These are phyloP conservation scores for Chinchilla lanigera DNA, from an alignment of 2,113 vertebrate genomes.

Conservation along the genomic window DNA sequence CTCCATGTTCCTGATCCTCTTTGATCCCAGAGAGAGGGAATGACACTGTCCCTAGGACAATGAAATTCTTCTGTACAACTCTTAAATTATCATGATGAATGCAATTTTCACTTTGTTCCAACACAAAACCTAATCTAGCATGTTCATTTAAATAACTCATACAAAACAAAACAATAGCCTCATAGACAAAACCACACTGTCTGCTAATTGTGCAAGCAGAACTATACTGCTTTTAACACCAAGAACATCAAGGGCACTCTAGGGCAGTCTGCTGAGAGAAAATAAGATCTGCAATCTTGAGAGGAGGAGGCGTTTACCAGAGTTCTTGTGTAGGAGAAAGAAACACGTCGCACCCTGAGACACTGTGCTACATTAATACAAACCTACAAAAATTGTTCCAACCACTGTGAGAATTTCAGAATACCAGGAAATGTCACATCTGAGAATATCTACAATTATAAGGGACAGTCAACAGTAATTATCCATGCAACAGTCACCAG, in stretches of 20 bases:
- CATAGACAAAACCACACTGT: background rate
- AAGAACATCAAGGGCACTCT: background rate
- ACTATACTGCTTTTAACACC: background rate
- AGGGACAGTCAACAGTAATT: constrained; percentile 56
- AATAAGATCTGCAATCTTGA: background rate
- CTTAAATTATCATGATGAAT: background rate
- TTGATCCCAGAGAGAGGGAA: background rate
- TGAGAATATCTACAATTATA: constrained; percentile 64
- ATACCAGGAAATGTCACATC: constrained; percentile 37
- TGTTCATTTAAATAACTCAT: constrained; percentile 25
- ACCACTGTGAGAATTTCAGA: constrained; percentile 42
- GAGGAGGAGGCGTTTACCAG: background rate
- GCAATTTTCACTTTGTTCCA: constrained; percentile 8
- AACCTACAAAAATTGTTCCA: constrained; percentile 25
- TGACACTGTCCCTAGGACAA: background rate
- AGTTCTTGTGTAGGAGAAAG: background rate
- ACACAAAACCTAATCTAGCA: background rate
- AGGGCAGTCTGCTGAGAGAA: background rate
- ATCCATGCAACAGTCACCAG: constrained; percentile 46
- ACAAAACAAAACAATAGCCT: background rate
- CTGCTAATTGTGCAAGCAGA: background rate
- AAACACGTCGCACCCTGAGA: background rate
- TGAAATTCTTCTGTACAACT: background rate
- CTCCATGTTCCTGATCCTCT: background rate
- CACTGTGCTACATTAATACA: constrained; percentile 43